phyloP scores from a whole-genome alignment of 2,888 invertebrate species.

The Sthenelais limicola region DNA sequence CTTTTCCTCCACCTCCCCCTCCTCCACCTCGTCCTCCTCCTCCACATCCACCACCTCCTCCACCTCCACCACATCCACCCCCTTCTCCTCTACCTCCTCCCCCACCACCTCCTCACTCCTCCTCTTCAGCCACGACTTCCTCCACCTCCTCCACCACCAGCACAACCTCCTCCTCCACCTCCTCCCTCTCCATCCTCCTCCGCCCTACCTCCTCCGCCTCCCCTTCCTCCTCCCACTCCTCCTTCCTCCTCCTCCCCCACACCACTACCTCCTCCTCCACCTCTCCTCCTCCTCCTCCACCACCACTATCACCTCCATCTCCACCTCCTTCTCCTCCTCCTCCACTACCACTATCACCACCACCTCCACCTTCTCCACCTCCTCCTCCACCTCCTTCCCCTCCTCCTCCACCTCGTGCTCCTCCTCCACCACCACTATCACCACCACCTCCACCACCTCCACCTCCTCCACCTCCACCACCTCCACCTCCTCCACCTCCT shows the following conservation, averaged over 20 bases:
- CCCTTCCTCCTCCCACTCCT: neutral
- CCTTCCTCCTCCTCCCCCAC: neutral
- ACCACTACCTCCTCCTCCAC: neutral
- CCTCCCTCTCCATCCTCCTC: neutral
- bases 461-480: neutral
- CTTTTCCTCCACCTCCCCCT: neutral
- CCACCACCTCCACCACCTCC: neutral
- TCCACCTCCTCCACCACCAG: neutral
- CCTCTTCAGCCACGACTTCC: neutral
- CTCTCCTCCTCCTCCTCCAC: neutral
- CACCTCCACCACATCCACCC: neutral
- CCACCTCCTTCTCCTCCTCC: constrained; percentile 1
- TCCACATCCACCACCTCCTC: neutral
- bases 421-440: neutral
- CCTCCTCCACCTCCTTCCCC: neutral
- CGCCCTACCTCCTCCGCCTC: neutral
- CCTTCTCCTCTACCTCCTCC: neutral
- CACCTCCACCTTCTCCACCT: no score
- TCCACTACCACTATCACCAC: no score
- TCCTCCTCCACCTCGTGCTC: neutral
- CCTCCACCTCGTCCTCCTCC: neutral
- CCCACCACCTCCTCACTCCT: neutral
- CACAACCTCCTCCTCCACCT: neutral
- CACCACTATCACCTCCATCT: neutral
- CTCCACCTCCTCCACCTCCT: neutral